Evolutionary conservation across 2,113 vertebrate genomes (phyloP), one percentile per base, ranked within the genome.

Genomic region (Chrysochloris asiatica): DNA sequence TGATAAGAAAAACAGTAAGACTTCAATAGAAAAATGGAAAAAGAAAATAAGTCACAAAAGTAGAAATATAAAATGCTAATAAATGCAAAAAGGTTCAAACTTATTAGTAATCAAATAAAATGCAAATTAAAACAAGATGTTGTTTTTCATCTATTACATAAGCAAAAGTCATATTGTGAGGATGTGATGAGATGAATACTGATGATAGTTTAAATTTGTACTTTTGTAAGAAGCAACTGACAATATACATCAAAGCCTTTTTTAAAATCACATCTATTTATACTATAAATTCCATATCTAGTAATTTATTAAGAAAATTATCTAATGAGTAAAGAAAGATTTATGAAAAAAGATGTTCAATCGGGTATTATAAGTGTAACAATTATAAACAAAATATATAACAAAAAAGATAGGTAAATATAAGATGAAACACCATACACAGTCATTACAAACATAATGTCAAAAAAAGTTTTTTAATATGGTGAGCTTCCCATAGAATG

Each of bases 281-380:
- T 36, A 67, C 21, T 2, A 1, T 69, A 86, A 82, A 86, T 89
- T 71, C 9, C 48, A 91, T n/a, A 75, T 50, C 28, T 67, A 28
- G 79, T n/a, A 91, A 88, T 91, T 84, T 47, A 86, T 47, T 59
- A 77, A 82, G 50, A 92, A 92, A 77, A n/a, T 86, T 28, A 33
- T 63, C 61, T 79, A 43, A 83, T 71, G 71, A 83, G n/a, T 48
- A 77, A 50, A 86, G 47, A 47, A 59, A 82, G 13, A 78, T 73
- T 80, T 84, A n/a, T 52, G 71, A 30, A 6, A 72, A 78, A 88
- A 92, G 54, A 84, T 79, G 47, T 67, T 73, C 36, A 67, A 33
- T 47, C 69, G 61, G 30, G 3, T 76, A 41, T 50, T 54, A 56
- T 36, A 63, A 94, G 11, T 83, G 17, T 36, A 75, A 82, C 52